Base-by-base conservation (phyloP, 2,888 invertebrate genomes). In the Hydrotaea cyrtoneurina region DNA sequence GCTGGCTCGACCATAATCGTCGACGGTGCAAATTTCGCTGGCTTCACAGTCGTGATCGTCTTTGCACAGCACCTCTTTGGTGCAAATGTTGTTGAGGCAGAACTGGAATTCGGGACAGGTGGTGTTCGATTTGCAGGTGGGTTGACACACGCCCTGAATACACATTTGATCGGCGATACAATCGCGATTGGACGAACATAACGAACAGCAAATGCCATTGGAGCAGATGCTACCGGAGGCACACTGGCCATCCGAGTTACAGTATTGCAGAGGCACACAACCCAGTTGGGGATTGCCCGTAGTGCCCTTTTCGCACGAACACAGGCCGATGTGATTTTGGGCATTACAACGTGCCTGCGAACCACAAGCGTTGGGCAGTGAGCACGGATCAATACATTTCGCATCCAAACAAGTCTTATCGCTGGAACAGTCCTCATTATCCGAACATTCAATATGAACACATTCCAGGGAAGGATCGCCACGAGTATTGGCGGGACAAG, bases 251-350 rank as follows among this genome's bases (percentile, higher is more conserved):
- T 97, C 97, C 78, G 94, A 94, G 69, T 95, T 95, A 89, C 98
- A 98, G 89, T 96, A 97, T 88, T 97, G 96, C 73, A 98, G 94
- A 0, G 95, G 94, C 31, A 96, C 95, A 90, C 98, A 98, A 15
- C 97, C 97, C 84, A 97, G 93, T 83, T 96, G 95, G 13, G 98
- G 96, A 92, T 97, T 96, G 31, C 97, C 97, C 0, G 97, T 97
- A 86, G 95, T 96, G 62, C 97, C 97, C 26, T 96, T 94, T 87
- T 95, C 94, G 90, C 98, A 98, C n/a, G 95, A 94, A 90, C 98
- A 98, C 50, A 96, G 93, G 0, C 96, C 96, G 69, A 96, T 94
- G 89, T 98, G 97, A 91, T 96, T 96, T 86, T 94, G 93, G 0
- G 96, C 94, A 1, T 94, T 92, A 89, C 98, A 98, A 80, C 95